Conservation (phyloP, 2,797 vertebrate species). For the Ctenopoma kingsleyae region DNA sequence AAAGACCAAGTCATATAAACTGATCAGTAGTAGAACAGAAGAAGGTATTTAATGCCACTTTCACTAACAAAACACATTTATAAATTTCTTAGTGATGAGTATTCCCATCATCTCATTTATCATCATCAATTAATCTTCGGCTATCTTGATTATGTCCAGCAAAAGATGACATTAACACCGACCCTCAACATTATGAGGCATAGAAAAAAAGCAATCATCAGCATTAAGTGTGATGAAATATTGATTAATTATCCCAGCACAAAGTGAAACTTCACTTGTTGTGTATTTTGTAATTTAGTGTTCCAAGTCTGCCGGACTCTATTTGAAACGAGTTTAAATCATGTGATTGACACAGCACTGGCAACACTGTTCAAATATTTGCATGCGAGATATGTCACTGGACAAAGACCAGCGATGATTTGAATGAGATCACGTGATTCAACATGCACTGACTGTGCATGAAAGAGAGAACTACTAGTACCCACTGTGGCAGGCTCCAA, state of each 20-base stretch:
- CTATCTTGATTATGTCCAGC: not conserved
- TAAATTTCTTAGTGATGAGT: not conserved
- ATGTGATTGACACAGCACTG: not conserved
- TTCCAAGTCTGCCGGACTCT: not conserved
- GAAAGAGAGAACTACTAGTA: slow-evolving; percentile 34
- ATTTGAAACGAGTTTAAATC: slow-evolving; percentile 18
- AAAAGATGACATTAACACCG: not conserved
- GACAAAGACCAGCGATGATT: slow-evolving; percentile 28
- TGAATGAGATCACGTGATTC: slow-evolving; percentile 35
- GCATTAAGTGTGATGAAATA: not conserved
- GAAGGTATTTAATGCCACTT: not conserved
- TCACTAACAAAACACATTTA: not conserved
- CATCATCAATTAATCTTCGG: not conserved
- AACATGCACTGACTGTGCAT: slow-evolving; percentile 20
- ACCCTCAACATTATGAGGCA: not conserved
- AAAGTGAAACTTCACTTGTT: not conserved
- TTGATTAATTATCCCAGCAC: not conserved
- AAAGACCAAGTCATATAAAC: slow-evolving; percentile 19
- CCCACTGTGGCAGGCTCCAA: not conserved
- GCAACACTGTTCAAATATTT: slow-evolving; percentile 17
- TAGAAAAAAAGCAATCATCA: not conserved
- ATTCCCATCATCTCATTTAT: not conserved
- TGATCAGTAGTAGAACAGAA: slow-evolving; percentile 20
- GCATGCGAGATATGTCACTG: slow-evolving; percentile 36
- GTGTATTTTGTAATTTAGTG: not conserved